These are phyloP conservation scores for Nannospalax galili DNA, from an alignment of 2,113 vertebrate species.

Conservation along the genomic window DNA sequence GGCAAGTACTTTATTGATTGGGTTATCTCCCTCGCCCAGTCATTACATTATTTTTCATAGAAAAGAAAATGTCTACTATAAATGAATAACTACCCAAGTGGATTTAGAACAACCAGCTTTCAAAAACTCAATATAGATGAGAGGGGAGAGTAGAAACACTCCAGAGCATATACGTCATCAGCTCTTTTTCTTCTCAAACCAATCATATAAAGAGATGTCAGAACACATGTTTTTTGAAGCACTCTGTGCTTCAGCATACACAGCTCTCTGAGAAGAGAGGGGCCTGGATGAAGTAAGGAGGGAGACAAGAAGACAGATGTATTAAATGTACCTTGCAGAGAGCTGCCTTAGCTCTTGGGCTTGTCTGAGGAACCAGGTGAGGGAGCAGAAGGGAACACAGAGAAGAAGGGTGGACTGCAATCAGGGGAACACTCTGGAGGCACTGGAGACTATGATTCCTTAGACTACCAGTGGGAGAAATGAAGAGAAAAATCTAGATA, in stretches of 20 bases:
- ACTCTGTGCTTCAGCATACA: background rate
- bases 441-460: background rate
- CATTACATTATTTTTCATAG: background rate
- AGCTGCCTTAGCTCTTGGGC: background rate
- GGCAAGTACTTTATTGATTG: no score
- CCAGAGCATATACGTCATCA: background rate
- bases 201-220: background rate
- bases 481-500: background rate
- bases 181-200: background rate
- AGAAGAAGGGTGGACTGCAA: background rate
- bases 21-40: background rate
- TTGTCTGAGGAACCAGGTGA: background rate
- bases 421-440: background rate
- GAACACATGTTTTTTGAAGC: background rate
- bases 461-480: no score
- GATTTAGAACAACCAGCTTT: slow-evolving; percentile 13
- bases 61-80: background rate
- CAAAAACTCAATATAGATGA: background rate
- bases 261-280: background rate
- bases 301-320: background rate
- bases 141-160: background rate
- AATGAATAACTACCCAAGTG: background rate
- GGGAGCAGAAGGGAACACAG: background rate
- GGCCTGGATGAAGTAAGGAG: background rate
- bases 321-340: background rate